Evolutionary conservation across 2,888 invertebrate species (phyloP).

Genomic region (Capitulum mitella): DNA sequence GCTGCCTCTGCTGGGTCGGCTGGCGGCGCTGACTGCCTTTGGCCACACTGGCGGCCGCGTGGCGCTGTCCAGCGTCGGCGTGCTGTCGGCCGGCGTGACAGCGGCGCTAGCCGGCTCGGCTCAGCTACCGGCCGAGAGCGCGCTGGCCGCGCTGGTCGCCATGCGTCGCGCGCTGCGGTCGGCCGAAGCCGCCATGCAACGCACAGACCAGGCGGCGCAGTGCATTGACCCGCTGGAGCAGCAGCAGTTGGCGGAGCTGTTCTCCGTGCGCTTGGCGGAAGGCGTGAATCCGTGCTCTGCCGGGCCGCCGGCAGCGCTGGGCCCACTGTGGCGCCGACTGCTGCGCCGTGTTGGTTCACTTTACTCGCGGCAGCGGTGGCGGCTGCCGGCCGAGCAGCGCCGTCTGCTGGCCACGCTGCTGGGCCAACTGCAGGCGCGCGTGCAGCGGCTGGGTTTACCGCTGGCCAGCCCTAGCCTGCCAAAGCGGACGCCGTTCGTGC

Average conservation of each 20-base stretch:
- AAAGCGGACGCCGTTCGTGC: not conserved
- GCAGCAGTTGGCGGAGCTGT: not conserved
- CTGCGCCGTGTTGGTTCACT: not conserved
- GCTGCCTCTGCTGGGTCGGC: constrained; percentile 13
- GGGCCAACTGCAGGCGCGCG: constrained; percentile 12
- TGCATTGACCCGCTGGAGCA: constrained; percentile 2
- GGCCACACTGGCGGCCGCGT: not conserved
- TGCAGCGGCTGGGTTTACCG: not conserved
- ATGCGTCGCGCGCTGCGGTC: not conserved
- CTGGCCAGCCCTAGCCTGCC: not conserved
- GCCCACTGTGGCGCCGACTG: not conserved
- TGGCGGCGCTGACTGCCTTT: not conserved
- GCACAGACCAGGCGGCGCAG: not conserved
- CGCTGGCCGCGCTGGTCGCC: not conserved
- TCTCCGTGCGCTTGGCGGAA: not conserved
- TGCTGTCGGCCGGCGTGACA: not conserved
- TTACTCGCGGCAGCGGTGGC: not conserved
- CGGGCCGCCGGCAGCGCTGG: not conserved
- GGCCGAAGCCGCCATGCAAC: not conserved
- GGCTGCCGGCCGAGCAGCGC: not conserved
- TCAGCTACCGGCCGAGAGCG: not conserved
- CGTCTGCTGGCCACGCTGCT: not conserved
- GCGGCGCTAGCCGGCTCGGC: not conserved
- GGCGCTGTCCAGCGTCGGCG: not conserved
- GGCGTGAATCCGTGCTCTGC: not conserved